A percentile compares a stretch with the other conserved stretches of the same genome.
Conservation (phyloP, 2,888 invertebrate species). For the Pemphredon lugubris region DNA sequence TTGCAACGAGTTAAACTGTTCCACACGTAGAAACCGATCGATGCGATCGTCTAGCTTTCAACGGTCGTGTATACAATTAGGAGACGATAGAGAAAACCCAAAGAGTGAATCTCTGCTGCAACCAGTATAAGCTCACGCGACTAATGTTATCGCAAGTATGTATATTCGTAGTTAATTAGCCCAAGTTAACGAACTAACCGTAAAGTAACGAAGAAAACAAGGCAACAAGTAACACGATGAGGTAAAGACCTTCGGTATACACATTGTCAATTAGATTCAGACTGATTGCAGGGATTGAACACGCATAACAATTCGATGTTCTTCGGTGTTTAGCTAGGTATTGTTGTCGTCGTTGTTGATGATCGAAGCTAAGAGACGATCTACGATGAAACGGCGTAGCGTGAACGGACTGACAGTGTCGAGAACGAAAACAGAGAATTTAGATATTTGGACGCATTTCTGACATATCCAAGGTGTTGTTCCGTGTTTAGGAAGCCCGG, state of each 20-base stretch:
- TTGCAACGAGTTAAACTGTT: conserved; percentile 22
- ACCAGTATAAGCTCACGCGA: conserved; percentile 23
- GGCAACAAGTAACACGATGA: conserved; percentile 41
- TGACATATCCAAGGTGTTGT: too few relatives aligned
- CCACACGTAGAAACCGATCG: conserved; percentile 26
- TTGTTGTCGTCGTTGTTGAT: conserved; percentile 65
- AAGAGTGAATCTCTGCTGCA: conserved; percentile 12
- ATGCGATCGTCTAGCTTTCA: conserved; percentile 28
- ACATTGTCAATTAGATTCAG: conserved; percentile 81
- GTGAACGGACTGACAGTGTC: conserved; percentile 1
- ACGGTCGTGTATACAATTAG: conserved; percentile 27
- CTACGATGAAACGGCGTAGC: conserved; percentile 22
- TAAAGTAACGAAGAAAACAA: conserved; percentile 3
- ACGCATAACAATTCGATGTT: conserved; percentile 74
- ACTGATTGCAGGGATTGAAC: conserved; percentile 80
- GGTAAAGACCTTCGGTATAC: conserved; percentile 73
- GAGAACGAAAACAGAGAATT: neutral
- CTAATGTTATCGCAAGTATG: conserved; percentile 19
- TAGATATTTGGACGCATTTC: too few relatives aligned
- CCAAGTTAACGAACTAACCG: conserved; percentile 15
- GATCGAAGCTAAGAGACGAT: conserved; percentile 50
- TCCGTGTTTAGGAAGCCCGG: too few relatives aligned
- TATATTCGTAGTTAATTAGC: conserved; percentile 47
- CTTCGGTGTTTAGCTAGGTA: conserved; percentile 69
- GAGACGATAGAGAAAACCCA: conserved; percentile 10